A percentile compares a stretch with the other conserved stretches of the same genome.
phyloP scores from a whole-genome alignment of 2,888 invertebrate species.

The Baccha elongata region DNA sequence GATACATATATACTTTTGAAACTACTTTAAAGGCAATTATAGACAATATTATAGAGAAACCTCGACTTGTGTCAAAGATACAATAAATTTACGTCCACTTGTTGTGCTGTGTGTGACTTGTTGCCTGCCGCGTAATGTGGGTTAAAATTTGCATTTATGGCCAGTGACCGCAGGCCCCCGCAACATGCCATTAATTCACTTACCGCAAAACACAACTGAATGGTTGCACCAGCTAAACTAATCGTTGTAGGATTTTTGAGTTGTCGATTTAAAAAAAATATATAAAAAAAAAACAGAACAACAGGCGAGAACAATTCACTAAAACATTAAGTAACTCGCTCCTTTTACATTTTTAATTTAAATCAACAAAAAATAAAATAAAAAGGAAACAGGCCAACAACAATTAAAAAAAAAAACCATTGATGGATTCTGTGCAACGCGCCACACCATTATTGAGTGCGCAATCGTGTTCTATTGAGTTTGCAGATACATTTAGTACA shows the following conservation, averaged over 20 bases:
- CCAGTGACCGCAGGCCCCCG: constrained; percentile 63
- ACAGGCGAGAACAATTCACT: constrained; percentile 61
- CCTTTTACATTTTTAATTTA: constrained; percentile 62
- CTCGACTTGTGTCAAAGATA: constrained; percentile 40
- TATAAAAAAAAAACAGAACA: constrained; percentile 29
- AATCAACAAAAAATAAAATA: constrained; percentile 8
- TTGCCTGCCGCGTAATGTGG: constrained; percentile 60
- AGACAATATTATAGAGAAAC: constrained; percentile 23
- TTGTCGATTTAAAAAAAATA: constrained; percentile 26
- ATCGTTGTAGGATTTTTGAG: constrained; percentile 49
- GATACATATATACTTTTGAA: not conserved
- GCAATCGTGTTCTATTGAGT: constrained; percentile 63
- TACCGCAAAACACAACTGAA: constrained; percentile 5
- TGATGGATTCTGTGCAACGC: constrained; percentile 62
- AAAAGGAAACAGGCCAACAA: constrained; percentile 46
- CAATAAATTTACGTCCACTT: constrained; percentile 66
- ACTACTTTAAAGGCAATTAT: constrained; percentile 70
- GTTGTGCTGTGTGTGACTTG: constrained; percentile 39
- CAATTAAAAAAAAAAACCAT: constrained; percentile 49
- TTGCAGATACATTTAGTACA: constrained; percentile 45
- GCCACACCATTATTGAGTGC: constrained; percentile 62
- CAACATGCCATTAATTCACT: constrained; percentile 45
- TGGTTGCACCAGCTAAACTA: constrained; percentile 12
- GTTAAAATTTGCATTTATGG: constrained; percentile 73
- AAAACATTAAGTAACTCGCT: constrained; percentile 54